Conservation (phyloP, 2,888 invertebrate species). For the Epistrophella euchroma region DNA sequence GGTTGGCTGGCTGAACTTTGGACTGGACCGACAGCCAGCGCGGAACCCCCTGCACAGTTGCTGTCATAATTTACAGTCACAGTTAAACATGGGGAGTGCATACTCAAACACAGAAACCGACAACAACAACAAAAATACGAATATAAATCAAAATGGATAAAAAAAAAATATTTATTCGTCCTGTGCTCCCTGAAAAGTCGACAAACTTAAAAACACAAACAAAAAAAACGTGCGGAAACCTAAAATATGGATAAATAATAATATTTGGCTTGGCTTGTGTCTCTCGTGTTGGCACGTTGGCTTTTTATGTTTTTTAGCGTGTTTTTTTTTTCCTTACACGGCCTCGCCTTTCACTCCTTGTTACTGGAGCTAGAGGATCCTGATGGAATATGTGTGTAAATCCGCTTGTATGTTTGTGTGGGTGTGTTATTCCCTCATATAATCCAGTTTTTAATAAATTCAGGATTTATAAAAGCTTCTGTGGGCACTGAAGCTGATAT, state of each 20-base stretch:
- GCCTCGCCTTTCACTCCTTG: not conserved
- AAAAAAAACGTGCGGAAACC: slow-evolving; percentile 26
- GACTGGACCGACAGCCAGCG: not conserved
- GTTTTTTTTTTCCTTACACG: slow-evolving; percentile 1
- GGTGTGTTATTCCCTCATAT: not conserved
- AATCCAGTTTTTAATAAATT: slow-evolving; percentile 46
- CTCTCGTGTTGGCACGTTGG: slow-evolving; percentile 22
- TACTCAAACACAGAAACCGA: slow-evolving; percentile 1
- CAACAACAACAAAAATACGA: not conserved
- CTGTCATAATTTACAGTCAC: slow-evolving; percentile 33
- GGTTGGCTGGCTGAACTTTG: not conserved
- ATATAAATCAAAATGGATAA: slow-evolving; percentile 14
- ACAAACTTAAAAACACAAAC: slow-evolving; percentile 11
- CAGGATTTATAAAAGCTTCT: slow-evolving; percentile 42
- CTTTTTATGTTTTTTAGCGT: slow-evolving; percentile 18
- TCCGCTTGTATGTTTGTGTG: no score
- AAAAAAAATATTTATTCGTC: slow-evolving; percentile 22
- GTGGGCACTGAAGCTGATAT: slow-evolving; percentile 31
- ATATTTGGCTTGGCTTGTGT: slow-evolving; percentile 30
- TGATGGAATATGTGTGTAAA: not conserved
- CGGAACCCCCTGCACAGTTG: not conserved
- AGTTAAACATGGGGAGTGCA: slow-evolving; percentile 18
- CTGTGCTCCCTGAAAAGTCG: not conserved
- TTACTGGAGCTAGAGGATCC: not conserved
- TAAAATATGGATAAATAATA: slow-evolving; percentile 44